phyloP scores from a whole-genome alignment of 2,888 invertebrate species.

The Rhogogaster chlorosoma region DNA sequence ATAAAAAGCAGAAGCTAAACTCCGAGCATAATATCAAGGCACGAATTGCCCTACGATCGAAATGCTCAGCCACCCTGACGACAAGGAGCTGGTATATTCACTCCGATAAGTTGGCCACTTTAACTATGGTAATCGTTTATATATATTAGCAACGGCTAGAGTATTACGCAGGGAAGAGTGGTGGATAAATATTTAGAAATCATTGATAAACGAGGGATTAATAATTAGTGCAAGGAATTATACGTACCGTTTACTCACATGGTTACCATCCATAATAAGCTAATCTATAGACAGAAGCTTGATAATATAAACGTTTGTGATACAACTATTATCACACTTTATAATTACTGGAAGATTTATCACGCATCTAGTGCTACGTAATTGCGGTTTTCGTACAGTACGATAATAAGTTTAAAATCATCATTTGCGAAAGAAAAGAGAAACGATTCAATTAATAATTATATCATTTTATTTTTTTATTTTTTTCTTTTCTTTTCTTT shows the following conservation, averaged over 20 bases:
- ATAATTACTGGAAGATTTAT: background rate
- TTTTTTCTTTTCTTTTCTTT: background rate
- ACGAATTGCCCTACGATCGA: slow-evolving; percentile 71
- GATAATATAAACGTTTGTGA: slow-evolving; percentile 20
- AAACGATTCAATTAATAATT: background rate
- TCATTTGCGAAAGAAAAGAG: background rate
- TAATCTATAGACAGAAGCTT: slow-evolving; percentile 30
- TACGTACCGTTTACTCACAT: background rate
- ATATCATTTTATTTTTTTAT: too few species aligned
- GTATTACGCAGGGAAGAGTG: slow-evolving; percentile 43
- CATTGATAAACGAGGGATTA: background rate
- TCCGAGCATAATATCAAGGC: slow-evolving; percentile 69
- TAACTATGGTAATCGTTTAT: slow-evolving; percentile 73
- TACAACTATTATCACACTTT: slow-evolving; percentile 26
- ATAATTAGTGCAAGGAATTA: background rate
- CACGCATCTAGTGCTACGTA: slow-evolving; percentile 11
- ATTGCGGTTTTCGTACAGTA: background rate
- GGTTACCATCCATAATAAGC: background rate
- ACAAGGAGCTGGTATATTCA: slow-evolving; percentile 69
- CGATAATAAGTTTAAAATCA: background rate
- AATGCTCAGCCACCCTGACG: slow-evolving; percentile 70
- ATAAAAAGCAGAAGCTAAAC: slow-evolving; percentile 56
- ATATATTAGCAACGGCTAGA: slow-evolving; percentile 70
- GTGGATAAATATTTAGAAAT: slow-evolving; percentile 16
- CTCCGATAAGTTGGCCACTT: slow-evolving; percentile 74